Conservation (phyloP, 2,113 vertebrate species). For the Trachemys scripta region DNA sequence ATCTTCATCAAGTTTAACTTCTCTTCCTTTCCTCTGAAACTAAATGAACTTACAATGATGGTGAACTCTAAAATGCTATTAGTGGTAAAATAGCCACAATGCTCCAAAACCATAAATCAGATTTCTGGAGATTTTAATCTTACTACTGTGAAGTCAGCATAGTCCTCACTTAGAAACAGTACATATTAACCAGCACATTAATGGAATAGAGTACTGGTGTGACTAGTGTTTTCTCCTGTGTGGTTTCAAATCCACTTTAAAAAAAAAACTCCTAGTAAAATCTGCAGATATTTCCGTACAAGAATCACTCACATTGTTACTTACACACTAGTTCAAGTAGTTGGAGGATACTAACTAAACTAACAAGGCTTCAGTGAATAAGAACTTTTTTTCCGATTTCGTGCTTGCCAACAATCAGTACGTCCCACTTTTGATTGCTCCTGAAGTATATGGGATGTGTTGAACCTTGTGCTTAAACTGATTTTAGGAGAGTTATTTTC, state of each 20-base stretch:
- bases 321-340: neutral
- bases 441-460: neutral
- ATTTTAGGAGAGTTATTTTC: neutral
- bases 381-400: neutral
- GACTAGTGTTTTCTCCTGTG: neutral
- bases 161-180: neutral
- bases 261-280: neutral
- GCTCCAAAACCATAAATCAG: neutral
- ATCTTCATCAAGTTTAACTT: neutral
- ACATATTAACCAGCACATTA: neutral
- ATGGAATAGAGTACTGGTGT: neutral
- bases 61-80: accelerated
- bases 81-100: neutral
- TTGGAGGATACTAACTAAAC: neutral
- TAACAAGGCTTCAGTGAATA: neutral
- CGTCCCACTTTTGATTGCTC: neutral
- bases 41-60: neutral
- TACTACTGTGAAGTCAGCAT: accelerated
- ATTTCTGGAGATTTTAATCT: neutral
- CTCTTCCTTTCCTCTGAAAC: neutral
- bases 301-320: neutral
- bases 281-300: neutral
- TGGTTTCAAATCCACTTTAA: neutral
- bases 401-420: neutral
- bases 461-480: neutral